Evolutionary conservation across 2,888 invertebrate species (phyloP).

Genomic region (Drosophila mercatorum): DNA sequence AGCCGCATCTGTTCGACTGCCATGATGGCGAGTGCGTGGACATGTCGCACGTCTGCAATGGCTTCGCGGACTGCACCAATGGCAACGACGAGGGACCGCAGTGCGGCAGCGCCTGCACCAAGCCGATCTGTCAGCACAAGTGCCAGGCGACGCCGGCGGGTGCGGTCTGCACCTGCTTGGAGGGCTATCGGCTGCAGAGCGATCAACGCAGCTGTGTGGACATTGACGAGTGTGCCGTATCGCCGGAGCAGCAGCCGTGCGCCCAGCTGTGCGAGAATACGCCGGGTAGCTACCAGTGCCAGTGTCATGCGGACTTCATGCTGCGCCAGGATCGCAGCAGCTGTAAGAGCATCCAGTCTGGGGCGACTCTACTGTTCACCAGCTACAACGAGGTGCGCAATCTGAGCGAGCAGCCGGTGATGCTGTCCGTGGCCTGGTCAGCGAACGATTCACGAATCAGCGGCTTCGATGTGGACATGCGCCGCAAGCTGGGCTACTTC

Average conservation of each 20-base stretch:
- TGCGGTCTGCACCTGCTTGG: slow-evolving; percentile 87
- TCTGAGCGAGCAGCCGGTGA: slow-evolving; percentile 83
- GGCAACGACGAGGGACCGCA: slow-evolving; percentile 89
- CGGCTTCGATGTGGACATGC: slow-evolving; percentile 86
- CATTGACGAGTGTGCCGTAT: slow-evolving; percentile 88
- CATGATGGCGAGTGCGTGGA: slow-evolving; percentile 88
- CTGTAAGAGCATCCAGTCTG: slow-evolving; percentile 88
- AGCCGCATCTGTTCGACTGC: slow-evolving; percentile 86
- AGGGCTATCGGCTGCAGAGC: slow-evolving; percentile 86
- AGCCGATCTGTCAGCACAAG: slow-evolving; percentile 85
- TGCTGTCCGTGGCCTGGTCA: slow-evolving; percentile 83
- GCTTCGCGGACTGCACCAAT: slow-evolving; percentile 87
- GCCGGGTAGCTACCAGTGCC: slow-evolving; percentile 82
- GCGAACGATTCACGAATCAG: slow-evolving; percentile 85
- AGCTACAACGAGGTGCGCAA: slow-evolving; percentile 87
- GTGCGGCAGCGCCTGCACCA: slow-evolving; percentile 86
- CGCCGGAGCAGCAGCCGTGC: slow-evolving; percentile 85
- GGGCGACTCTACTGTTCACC: slow-evolving; percentile 86
- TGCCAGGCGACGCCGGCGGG: slow-evolving; percentile 89
- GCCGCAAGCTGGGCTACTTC: slow-evolving; percentile 85
- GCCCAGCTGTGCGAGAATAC: slow-evolving; percentile 86
- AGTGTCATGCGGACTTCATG: slow-evolving; percentile 83
- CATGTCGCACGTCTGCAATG: slow-evolving; percentile 88
- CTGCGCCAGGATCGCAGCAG: slow-evolving; percentile 87
- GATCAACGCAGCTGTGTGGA: slow-evolving; percentile 88